These are phyloP conservation scores for Teleiodes luculella DNA, from an alignment of 2,888 invertebrate genomes.

Conservation along the genomic window DNA sequence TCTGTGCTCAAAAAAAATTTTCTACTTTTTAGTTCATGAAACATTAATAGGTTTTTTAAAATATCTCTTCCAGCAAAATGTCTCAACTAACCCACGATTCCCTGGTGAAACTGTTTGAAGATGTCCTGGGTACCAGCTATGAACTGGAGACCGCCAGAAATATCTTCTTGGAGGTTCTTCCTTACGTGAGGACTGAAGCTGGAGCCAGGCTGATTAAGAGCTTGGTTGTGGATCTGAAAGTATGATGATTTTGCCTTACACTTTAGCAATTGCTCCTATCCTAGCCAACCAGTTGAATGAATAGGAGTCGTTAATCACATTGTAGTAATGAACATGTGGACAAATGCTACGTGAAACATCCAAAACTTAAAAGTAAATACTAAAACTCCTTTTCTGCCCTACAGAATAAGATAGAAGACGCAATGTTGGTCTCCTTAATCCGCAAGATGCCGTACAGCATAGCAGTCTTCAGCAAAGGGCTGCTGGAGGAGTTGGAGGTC, in stretches of 20 bases:
- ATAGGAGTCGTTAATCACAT: too few species aligned
- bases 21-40: too few species aligned
- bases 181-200: constrained; percentile 82
- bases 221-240: constrained; percentile 77
- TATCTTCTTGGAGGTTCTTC: constrained; percentile 84
- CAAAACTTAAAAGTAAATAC: too few species aligned
- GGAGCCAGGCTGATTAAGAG: constrained; percentile 82
- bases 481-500: constrained; percentile 78
- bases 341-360: too few species aligned
- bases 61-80: constrained; percentile 50
- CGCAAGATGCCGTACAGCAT: constrained; percentile 85
- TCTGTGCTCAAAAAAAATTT: too few species aligned
- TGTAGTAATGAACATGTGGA: too few species aligned
- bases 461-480: constrained; percentile 69
- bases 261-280: too few species aligned
- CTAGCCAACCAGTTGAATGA: too few species aligned
- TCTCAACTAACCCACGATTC: constrained; percentile 56
- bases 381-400: constrained; percentile 31
- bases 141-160: constrained; percentile 85
- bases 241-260: constrained; percentile 26
- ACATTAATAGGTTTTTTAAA: too few species aligned
- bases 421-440: constrained; percentile 81
- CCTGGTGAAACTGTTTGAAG: constrained; percentile 69
- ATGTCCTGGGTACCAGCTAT: constrained; percentile 84
- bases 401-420: constrained; percentile 79